A percentile compares a stretch with the other conserved stretches of the same genome.
These are phyloP conservation scores for Sphecodes monilicornis DNA, from an alignment of 2,888 invertebrate species.

Conservation along the genomic window DNA sequence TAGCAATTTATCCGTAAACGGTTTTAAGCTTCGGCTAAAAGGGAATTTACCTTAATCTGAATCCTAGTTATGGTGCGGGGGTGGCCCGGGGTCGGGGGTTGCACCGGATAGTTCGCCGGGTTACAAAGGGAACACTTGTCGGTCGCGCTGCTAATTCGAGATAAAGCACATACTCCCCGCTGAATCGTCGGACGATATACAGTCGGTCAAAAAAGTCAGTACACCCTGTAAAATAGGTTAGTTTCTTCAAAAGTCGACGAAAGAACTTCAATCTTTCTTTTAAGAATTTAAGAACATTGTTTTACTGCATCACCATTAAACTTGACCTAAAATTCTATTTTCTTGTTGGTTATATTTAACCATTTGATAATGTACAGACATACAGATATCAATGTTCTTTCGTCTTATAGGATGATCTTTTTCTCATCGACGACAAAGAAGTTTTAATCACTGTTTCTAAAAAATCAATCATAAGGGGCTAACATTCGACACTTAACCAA, in stretches of 20 bases:
- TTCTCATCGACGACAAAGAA: not conserved
- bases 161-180: constrained; percentile 42
- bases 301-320: not conserved
- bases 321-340: not conserved
- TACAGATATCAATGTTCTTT: too few species aligned
- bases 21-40: constrained; percentile 15
- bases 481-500: too few species aligned
- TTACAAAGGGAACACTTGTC: constrained; percentile 32
- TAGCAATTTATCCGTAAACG: constrained; percentile 20
- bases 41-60: constrained; percentile 22
- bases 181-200: constrained; percentile 15
- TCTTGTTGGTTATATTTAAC: too few species aligned
- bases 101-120: not conserved
- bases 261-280: too few species aligned
- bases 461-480: not conserved
- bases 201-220: not conserved
- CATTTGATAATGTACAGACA: too few species aligned
- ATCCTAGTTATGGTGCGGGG: not conserved
- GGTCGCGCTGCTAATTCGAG: constrained; percentile 30
- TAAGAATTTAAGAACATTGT: not conserved
- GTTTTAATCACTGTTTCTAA: too few species aligned
- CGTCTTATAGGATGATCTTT: too few species aligned
- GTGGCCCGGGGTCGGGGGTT: not conserved
- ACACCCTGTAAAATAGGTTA: not conserved
- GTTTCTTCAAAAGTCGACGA: not conserved